Base-by-base conservation (phyloP, 2,113 vertebrate species). In the Ahaetulla prasina region DNA sequence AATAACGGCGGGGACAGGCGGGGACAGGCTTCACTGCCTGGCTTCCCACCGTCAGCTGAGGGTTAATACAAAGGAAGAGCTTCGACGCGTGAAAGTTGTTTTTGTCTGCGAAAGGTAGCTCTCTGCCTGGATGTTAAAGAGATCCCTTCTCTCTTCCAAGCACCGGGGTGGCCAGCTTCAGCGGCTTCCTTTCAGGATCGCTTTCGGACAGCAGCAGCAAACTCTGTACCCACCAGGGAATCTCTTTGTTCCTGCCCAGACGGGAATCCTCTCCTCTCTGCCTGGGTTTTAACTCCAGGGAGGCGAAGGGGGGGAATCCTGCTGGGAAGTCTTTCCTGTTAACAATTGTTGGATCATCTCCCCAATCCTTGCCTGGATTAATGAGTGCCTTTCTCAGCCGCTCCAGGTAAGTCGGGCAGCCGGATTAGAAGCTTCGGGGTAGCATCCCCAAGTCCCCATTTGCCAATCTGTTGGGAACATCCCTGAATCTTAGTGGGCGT, bases 371-470 rank as follows among this genome's bases (percentile, higher is more conserved):
- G 80, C 5, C 93, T 25, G 94, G 89, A 86, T 95, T 43, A 89
- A 96, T 94, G 97, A 96, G 94, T 0, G 90, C 50, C 54, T 87
- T 93, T 53, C 43, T 85, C 3, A 60, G 93, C 95, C 85, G 85
- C 96, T 85, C 47, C 96, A 97, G 98, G 98, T 98, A 96, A 97
- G 97, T 27, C 93, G 93, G 47, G 1, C 8, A 87, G 52, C n/a
- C 0, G 25, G 18, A 85, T n/a, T 18, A 27, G 22, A 0, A 11
- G 2, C 63, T 11, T 3, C n/a, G 27, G 27, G 54, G 23, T 63
- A 45, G 52, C 92, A 35, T 68, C 63, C 30, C 0, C 10, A 90
- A 27, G 7, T 86, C 49, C 0, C 49, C 45, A 16, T 55, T 53
- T 27, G 47, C 84, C 47, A 68, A 8, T 23, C n/a, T 5, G 87